Evolutionary conservation across 2,113 vertebrate species (phyloP).

Genomic region (Cepphus grylle): DNA sequence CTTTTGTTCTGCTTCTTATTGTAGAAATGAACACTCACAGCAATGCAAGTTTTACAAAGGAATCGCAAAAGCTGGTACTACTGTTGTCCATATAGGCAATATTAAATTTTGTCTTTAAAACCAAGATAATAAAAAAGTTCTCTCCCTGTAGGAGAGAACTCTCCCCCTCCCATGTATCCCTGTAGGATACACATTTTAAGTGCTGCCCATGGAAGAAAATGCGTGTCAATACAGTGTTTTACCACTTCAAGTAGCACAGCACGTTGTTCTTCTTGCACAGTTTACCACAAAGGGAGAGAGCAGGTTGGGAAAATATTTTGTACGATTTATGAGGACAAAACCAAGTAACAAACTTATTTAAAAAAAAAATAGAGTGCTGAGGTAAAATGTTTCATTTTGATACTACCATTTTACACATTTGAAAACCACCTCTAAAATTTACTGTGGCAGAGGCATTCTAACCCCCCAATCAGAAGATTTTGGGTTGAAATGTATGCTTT

Average conservation of each 20-base stretch:
- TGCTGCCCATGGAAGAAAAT: not conserved
- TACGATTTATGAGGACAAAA: not conserved
- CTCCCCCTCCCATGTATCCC: too few relatives aligned
- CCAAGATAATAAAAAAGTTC: not conserved
- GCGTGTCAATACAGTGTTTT: not conserved
- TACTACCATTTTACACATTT: not conserved
- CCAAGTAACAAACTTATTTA: not conserved
- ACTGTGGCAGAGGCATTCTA: not conserved
- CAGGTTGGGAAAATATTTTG: not conserved
- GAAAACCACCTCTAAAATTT: not conserved
- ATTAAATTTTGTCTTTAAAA: not conserved
- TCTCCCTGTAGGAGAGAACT: not conserved
- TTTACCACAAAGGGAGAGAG: not conserved
- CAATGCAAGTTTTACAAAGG: not conserved
- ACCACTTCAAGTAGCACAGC: not conserved
- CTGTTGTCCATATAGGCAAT: not conserved
- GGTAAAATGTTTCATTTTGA: not conserved
- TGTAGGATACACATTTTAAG: not conserved
- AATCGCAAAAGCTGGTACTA: not conserved
- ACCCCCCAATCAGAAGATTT: not conserved
- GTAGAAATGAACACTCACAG: not conserved
- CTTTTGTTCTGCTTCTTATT: not conserved
- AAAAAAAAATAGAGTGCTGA: not conserved
- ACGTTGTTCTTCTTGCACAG: not conserved
- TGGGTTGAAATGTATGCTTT: not conserved